Evolutionary conservation across 2,113 vertebrate genomes (phyloP).

Genomic region (Chrysemys picta): DNA sequence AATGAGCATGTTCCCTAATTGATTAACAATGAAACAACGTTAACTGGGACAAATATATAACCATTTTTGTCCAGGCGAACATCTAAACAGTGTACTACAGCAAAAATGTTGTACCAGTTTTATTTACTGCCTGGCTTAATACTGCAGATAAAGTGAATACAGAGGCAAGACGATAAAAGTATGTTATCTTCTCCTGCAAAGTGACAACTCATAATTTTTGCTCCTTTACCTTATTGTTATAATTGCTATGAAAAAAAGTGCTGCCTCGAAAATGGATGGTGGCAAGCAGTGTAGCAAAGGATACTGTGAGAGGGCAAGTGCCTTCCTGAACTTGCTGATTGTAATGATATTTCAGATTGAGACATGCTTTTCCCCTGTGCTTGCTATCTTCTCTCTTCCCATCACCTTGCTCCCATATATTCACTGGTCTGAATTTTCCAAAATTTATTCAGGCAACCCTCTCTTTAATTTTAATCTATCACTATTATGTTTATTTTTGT

Average conservation of each 20-base stretch:
- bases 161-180: background rate
- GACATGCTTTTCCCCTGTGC: background rate
- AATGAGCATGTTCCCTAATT: no score
- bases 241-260: background rate
- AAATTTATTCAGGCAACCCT: background rate
- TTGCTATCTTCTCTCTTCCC: background rate
- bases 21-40: no score
- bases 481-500: background rate
- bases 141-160: background rate
- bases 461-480: background rate
- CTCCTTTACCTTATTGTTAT: background rate
- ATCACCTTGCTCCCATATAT: background rate
- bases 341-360: background rate
- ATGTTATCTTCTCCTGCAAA: background rate
- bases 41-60: background rate
- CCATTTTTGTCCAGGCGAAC: background rate
- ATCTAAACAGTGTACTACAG: conserved; percentile 1
- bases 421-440: background rate
- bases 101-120: background rate
- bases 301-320: background rate
- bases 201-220: background rate
- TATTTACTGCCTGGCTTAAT: background rate
- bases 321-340: background rate
- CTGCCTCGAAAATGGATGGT: background rate
- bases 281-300: background rate